phyloP scores from a whole-genome alignment of 2,888 invertebrate genomes.

The Volucella inflata region DNA sequence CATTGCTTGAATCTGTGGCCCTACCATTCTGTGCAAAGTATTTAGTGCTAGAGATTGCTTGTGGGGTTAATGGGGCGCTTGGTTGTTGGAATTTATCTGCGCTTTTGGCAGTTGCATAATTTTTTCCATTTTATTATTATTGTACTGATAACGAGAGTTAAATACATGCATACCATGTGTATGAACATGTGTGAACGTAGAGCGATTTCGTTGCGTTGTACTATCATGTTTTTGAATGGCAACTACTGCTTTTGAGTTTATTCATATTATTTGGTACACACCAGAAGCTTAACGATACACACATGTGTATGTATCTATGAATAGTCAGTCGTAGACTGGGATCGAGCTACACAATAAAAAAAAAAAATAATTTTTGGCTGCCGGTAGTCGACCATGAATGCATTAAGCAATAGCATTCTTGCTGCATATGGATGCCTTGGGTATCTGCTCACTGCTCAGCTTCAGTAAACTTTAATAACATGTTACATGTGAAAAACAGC shows the following conservation, averaged over 20 bases:
- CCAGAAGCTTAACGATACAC: too few species aligned
- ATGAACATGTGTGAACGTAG: neutral
- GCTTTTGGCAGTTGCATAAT: constrained; percentile 63
- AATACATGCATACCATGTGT: constrained; percentile 25
- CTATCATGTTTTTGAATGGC: constrained; percentile 28
- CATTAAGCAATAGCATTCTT: too few species aligned
- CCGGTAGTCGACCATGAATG: too few species aligned
- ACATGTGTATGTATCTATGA: too few species aligned
- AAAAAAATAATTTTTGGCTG: too few species aligned
- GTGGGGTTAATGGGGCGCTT: constrained; percentile 65
- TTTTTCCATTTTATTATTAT: constrained; percentile 40
- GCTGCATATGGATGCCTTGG: too few species aligned
- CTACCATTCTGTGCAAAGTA: constrained; percentile 49
- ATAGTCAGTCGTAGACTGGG: too few species aligned
- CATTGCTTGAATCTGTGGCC: constrained; percentile 62
- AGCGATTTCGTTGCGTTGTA: constrained; percentile 8
- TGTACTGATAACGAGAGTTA: constrained; percentile 64
- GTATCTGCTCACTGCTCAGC: too few species aligned
- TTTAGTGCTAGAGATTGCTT: constrained; percentile 51
- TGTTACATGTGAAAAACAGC: too few species aligned
- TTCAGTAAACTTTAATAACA: too few species aligned
- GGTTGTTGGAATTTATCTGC: constrained; percentile 53
- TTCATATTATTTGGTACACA: neutral
- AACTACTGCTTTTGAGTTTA: neutral
- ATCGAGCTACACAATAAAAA: too few species aligned